phyloP scores from a whole-genome alignment of 2,888 invertebrate species.

The Noctua janthina region DNA sequence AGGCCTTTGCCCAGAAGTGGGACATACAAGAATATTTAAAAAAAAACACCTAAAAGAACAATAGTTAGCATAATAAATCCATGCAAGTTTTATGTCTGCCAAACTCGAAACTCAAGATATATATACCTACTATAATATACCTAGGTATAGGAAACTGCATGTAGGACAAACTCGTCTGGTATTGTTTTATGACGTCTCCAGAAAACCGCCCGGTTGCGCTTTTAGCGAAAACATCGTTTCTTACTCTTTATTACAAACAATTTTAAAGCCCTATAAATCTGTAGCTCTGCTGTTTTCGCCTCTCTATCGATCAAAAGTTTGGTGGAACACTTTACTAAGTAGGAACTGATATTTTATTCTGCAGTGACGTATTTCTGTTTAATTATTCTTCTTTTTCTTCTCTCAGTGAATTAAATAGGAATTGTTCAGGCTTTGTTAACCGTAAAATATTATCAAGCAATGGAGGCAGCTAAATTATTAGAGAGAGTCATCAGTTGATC shows the following conservation, averaged over 20 bases:
- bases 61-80: neutral
- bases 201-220: conserved; percentile 25
- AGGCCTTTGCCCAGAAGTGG: no score
- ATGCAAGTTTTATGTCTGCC: neutral
- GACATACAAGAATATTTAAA: no score
- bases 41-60: neutral
- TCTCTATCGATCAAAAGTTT: conserved; percentile 30
- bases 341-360: neutral
- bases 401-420: neutral
- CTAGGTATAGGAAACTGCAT: conserved; percentile 28
- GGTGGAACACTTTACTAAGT: neutral
- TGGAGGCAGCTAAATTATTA: neutral
- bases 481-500: neutral
- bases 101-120: conserved; percentile 6
- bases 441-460: neutral
- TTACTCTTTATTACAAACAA: conserved; percentile 32
- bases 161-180: conserved; percentile 27
- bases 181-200: conserved; percentile 40
- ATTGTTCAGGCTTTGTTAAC: neutral
- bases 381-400: neutral
- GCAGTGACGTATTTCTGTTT: neutral
- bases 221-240: conserved; percentile 40
- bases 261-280: conserved; percentile 30
- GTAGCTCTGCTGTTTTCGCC: conserved; percentile 1
- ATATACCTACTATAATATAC: no score